Evolutionary conservation across 2,888 invertebrate genomes (phyloP).

Genomic region (Pandemis corylana): DNA sequence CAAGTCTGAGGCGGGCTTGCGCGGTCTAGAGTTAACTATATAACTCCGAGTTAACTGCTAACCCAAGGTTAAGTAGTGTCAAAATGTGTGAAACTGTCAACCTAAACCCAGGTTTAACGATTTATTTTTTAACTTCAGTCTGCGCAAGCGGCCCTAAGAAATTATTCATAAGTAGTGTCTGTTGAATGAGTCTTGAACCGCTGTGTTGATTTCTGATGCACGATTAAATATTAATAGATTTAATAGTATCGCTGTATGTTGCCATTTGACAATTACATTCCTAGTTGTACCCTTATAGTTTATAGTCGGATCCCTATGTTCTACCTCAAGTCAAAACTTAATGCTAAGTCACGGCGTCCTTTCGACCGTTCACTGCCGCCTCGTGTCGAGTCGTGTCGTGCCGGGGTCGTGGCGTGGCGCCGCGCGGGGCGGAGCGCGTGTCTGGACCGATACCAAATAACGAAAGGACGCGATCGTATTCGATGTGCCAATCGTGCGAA

Average conservation of each 20-base stretch:
- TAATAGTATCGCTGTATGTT: constrained; percentile 77
- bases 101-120: too few relatives aligned
- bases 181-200: constrained; percentile 42
- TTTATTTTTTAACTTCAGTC: too few relatives aligned
- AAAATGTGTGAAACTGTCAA: too few relatives aligned
- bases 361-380: constrained; percentile 53
- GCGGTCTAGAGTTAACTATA: too few relatives aligned
- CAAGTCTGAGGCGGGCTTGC: constrained; percentile 51
- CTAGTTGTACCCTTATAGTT: constrained; percentile 79
- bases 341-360: constrained; percentile 79
- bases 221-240: constrained; percentile 66
- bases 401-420: constrained; percentile 42
- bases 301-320: constrained; percentile 79
- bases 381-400: constrained; percentile 46
- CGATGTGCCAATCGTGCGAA: constrained; percentile 80
- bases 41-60: too few relatives aligned
- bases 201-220: constrained; percentile 60
- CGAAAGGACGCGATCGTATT: constrained; percentile 72
- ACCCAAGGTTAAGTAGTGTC: too few relatives aligned
- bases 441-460: constrained; percentile 73
- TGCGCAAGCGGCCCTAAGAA: too few relatives aligned
- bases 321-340: constrained; percentile 81
- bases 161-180: constrained; percentile 24
- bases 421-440: constrained; percentile 41
- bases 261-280: constrained; percentile 81